Evolutionary conservation across 2,888 invertebrate species (phyloP).

Genomic region (Rhagonycha lutea): DNA sequence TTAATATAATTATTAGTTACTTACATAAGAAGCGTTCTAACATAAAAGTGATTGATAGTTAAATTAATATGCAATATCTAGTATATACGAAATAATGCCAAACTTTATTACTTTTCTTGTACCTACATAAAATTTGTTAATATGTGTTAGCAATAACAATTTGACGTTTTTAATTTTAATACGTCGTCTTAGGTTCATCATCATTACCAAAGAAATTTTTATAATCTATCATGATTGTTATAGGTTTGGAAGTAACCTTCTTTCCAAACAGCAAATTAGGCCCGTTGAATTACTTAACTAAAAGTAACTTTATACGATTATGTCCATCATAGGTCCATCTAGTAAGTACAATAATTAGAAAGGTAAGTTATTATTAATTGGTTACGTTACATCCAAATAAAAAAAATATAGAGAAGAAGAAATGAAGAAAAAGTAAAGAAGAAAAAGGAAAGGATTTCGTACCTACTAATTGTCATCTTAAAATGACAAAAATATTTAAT

Average conservation of each 20-base stretch:
- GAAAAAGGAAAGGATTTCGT: too few species aligned
- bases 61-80: constrained; percentile 3
- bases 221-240: not conserved
- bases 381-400: not conserved
- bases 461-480: not conserved
- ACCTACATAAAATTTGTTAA: not conserved
- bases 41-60: constrained; percentile 2
- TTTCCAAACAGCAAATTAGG: not conserved
- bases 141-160: not conserved
- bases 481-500: not conserved
- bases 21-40: constrained; percentile 2
- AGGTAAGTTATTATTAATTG: not conserved
- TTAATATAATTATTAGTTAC: constrained; percentile 4
- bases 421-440: too few species aligned
- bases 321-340: not conserved
- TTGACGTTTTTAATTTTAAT: not conserved
- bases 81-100: not conserved
- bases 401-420: not conserved
- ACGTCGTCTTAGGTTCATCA: not conserved
- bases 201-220: not conserved
- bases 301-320: not conserved
- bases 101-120: constrained; percentile 1
- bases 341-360: not conserved
- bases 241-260: not conserved
- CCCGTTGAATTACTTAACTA: not conserved